These are phyloP conservation scores for Loris lydekkerianus DNA, from an alignment of 2,797 vertebrate genomes.

Conservation along the genomic window DNA sequence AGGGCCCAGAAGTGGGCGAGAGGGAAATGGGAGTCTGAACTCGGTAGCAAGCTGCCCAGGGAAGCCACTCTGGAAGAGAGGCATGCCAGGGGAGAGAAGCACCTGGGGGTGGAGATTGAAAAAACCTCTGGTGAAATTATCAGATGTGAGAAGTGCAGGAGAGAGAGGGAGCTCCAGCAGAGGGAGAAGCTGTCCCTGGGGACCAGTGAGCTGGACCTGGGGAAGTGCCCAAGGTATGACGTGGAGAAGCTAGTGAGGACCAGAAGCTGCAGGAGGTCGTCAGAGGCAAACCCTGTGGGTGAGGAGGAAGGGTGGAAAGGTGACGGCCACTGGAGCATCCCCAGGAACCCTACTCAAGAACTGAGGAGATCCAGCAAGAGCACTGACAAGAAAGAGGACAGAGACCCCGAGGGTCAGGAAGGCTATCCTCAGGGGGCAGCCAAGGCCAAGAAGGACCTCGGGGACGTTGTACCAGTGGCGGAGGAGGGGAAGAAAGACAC, in stretches of 20 bases:
- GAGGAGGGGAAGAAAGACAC: conserved; percentile 82
- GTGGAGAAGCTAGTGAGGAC: conserved; percentile 83
- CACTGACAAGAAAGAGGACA: conserved; percentile 80
- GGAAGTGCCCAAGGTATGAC: conserved; percentile 30
- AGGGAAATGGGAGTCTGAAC: conserved; percentile 85
- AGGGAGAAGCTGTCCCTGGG: conserved; percentile 81
- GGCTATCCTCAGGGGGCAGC: conserved; percentile 69
- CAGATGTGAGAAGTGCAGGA: conserved; percentile 88
- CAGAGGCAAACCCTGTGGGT: conserved; percentile 74
- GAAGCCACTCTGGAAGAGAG: conserved; percentile 83
- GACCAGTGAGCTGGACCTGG: conserved; percentile 79
- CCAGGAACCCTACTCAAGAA: conserved; percentile 76
- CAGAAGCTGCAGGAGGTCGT: conserved; percentile 81
- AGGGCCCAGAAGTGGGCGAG: conserved; percentile 87
- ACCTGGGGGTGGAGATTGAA: conserved; percentile 81
- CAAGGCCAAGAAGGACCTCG: conserved; percentile 82
- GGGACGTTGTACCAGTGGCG: conserved; percentile 67
- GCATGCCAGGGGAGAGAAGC: conserved; percentile 81
- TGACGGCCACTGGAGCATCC: conserved; percentile 69
- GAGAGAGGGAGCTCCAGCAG: conserved; percentile 83
- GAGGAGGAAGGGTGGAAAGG: conserved; percentile 82
- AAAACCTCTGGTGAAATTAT: conserved; percentile 79
- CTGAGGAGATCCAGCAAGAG: conserved; percentile 81
- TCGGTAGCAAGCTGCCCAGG: conserved; percentile 76
- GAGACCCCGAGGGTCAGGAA: conserved; percentile 76